Base-by-base conservation (phyloP, 2,888 invertebrate genomes). In the Campopleginae sp. region DNA sequence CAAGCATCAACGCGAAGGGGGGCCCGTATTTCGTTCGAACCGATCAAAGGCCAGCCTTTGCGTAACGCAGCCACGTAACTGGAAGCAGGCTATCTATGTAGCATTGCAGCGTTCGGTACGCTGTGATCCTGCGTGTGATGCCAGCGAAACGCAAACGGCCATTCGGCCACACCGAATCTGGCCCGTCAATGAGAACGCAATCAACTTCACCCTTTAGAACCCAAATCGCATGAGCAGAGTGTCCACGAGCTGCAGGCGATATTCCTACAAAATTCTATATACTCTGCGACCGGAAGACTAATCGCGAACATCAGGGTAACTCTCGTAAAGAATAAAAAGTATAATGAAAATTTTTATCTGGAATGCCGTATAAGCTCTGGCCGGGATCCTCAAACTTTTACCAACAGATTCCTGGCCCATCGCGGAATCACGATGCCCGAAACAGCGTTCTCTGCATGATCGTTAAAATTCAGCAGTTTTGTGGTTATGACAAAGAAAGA, bases 1-100 rank as follows among this genome's bases (percentile, higher is more conserved):
- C 44, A 38, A 48, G 63, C 63, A 51, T 33, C 33, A 51, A 65
- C 75, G 77, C 54, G 80, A 65, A 70, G 70, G 54, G 76, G 71
- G 80, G 23, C 48, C 58, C 42, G 72, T 76, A 80, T 61, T 85
- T 48, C 76, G 66, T 68, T 76, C 61, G 66, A 82, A 51, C 70
- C 80, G 82, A 85, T 85, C 85, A 85, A 85, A 85, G 85, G 82
- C 80, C 85, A 77, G 82, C 85, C 82, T 85, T 72, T 63, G 68
- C 33, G 82, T 63, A 85, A 66, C 66, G 61, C 66, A 76, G 46
- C 75, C 82, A 82, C 76, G 76, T 82, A 80, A 82, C 76, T 19
- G 58, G 58, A 76, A 72, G 38, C 38, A 38, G 80, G 80, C 82
- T 80, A 80, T 80, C 82, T 51, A 68, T 63, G 46, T 63, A 3